Conservation (phyloP, 2,113 vertebrate species). For the Falcunculus frontatus region DNA sequence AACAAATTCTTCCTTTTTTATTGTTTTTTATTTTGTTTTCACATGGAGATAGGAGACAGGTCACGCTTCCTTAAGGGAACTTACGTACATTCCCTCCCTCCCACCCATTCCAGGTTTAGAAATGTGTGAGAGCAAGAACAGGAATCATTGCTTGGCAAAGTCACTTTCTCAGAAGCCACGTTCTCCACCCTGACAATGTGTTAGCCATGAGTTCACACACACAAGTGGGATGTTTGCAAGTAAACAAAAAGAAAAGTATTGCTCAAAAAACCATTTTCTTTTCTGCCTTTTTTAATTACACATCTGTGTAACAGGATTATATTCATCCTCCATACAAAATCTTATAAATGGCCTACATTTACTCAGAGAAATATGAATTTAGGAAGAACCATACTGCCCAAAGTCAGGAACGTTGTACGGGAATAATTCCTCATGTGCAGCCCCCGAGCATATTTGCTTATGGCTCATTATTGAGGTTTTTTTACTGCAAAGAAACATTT, state of each 20-base stretch:
- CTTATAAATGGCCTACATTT: neutral
- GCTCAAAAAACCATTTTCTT: neutral
- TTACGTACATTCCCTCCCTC: neutral
- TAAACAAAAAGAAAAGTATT: neutral
- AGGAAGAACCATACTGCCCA: neutral
- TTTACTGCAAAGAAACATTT: neutral
- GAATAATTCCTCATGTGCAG: neutral
- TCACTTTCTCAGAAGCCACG: neutral
- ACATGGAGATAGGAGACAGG: neutral
- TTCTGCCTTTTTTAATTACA: neutral
- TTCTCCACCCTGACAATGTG: neutral
- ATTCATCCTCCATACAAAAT: neutral
- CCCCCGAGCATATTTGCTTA: neutral
- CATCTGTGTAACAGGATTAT: neutral
- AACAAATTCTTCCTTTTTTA: neutral
- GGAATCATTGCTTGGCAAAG: neutral
- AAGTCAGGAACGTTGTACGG: rapidly evolving
- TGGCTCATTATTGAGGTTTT: neutral
- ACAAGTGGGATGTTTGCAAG: neutral
- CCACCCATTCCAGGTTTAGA: neutral
- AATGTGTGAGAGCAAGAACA: neutral
- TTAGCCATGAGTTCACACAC: neutral
- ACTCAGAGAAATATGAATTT: neutral
- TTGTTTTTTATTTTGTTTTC: neutral
- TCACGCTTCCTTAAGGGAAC: neutral